Evolutionary conservation across 2,113 vertebrate genomes (phyloP), one percentile per base, ranked within the genome.

Genomic region (Peromyscus leucopus): DNA sequence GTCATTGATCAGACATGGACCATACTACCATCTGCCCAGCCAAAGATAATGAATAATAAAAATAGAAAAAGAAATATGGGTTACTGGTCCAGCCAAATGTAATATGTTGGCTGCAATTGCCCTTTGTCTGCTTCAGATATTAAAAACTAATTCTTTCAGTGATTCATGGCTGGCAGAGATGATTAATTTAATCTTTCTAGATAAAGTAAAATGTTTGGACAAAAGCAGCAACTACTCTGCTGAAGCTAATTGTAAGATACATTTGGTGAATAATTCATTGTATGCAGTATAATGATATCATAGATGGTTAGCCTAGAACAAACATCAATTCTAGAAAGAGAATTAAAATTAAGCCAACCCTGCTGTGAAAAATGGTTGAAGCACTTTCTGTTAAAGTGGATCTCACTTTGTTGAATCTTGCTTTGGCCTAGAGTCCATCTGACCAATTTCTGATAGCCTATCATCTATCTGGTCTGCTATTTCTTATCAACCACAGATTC

Each of bases 151-250:
- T 97, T 96, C 93, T 92, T 96, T 96, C 75, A 48, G 90, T 95
- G 96, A 97, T 97, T 97, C 95, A 97, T 94, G 93, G 90, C 93
- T 97, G 92, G 84, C 92, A 97, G 90, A 95, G 95, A 94, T 96
- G 93, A 97, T 97, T 97, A 97, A 98, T 97, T 98, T 97, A 97
- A 97, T 96, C 96, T 97, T 96, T 92, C 89, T 36, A 97, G 96
- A 95, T 97, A 97, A 90, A 98, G 92, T 96, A 95, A 97, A 97
- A 97, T 94, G 95, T 97, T 98, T 97, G 98, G 90, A 93, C 8
- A 22, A 96, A 97, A 97, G 91, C 71, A 97, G 65, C 59, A 96
- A 95, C 97, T 89, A 91, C 71, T 94, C 80, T 78, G 75, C 92
- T 78, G 90, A 96, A 89, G 92, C 96, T 97, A 98, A 98, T 93